A percentile compares a stretch with the other conserved stretches of the same genome.
Evolutionary conservation across 92 coral and sea anemone genomes (phyloP).

Genomic region (Palythoa heliodiscus): DNA sequence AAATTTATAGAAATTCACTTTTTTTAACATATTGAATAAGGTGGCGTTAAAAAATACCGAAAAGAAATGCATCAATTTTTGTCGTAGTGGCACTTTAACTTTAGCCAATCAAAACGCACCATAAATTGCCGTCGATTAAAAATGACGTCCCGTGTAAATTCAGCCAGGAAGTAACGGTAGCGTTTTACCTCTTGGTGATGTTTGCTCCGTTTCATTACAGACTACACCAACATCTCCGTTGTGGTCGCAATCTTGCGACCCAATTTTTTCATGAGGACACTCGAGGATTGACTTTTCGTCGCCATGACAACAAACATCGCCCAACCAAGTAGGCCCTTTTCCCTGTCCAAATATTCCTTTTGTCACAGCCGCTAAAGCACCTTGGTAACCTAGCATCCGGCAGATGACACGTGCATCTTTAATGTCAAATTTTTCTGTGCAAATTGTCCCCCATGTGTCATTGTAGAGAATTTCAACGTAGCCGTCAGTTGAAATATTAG

Average conservation of each 20-base stretch:
- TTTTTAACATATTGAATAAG: too few species aligned
- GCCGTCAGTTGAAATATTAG: constrained; percentile 17
- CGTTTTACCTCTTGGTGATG: background rate
- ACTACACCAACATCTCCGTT: constrained; percentile 16
- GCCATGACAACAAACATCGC: constrained; percentile 32
- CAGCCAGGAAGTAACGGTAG: too few species aligned
- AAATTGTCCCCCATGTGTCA: constrained; percentile 21
- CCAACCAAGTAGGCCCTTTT: constrained; percentile 10
- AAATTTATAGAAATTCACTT: too few species aligned
- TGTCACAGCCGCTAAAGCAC: background rate
- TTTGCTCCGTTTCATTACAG: background rate
- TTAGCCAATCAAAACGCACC: too few species aligned
- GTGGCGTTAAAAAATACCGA: too few species aligned
- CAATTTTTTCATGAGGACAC: background rate
- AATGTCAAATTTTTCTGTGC: constrained; percentile 5
- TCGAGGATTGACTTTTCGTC: background rate
- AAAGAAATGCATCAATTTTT: too few species aligned
- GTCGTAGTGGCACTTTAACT: too few species aligned
- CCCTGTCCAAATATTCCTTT: constrained; percentile 23
- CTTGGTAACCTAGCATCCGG: constrained; percentile 5
- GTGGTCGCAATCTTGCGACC: constrained; percentile 2
- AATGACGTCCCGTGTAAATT: too few species aligned
- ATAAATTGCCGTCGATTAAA: too few species aligned
- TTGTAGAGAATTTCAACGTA: background rate
- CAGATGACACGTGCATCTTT: constrained; percentile 18